phyloP scores from a whole-genome alignment of 2,113 vertebrate species.

The Pseudorasbora parva region DNA sequence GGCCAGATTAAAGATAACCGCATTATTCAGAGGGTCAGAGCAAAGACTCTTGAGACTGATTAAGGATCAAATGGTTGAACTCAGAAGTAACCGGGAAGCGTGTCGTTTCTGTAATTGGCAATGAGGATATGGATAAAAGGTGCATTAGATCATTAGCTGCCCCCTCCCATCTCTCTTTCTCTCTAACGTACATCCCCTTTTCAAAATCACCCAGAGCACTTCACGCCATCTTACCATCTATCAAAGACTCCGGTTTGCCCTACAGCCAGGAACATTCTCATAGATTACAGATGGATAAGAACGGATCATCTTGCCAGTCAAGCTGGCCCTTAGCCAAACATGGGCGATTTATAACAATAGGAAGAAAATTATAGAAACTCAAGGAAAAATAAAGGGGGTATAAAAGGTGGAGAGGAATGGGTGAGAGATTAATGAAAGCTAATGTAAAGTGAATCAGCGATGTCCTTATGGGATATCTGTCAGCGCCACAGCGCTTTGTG shows the following conservation, averaged over 20 bases:
- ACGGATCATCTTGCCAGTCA: conserved; percentile 68
- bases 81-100: background rate
- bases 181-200: conserved; percentile 49
- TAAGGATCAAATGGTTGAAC: background rate
- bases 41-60: background rate
- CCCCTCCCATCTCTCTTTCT: background rate
- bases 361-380: conserved; percentile 57
- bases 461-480: conserved; percentile 7
- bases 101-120: conserved; percentile 1
- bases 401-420: background rate
- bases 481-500: background rate
- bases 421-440: conserved; percentile 16
- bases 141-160: background rate
- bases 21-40: conserved; percentile 6
- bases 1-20: background rate
- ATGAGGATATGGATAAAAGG: background rate
- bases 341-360: conserved; percentile 61
- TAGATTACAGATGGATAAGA: conserved; percentile 63
- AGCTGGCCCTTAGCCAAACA: conserved; percentile 62
- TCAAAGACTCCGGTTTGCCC: conserved; percentile 63
- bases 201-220: conserved; percentile 54
- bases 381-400: conserved; percentile 58
- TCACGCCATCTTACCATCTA: conserved; percentile 51
- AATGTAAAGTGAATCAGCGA: conserved; percentile 30
- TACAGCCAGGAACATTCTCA: conserved; percentile 62